Evolutionary conservation across 2,888 invertebrate species (phyloP).

Genomic region (Latrodectus hesperus): DNA sequence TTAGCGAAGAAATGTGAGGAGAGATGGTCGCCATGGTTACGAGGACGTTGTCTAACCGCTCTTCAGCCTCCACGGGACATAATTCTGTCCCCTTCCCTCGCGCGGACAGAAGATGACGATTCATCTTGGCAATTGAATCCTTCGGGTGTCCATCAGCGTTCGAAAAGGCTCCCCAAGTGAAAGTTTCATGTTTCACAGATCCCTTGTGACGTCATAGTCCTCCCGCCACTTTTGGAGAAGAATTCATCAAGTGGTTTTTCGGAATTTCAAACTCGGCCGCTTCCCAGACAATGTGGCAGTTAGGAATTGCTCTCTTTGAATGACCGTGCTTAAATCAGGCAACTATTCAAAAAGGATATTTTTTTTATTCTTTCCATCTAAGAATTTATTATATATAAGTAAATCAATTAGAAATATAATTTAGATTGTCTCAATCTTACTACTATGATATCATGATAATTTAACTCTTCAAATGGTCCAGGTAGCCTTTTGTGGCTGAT

Average conservation of each 20-base stretch:
- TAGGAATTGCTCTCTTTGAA: no score
- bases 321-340: no score
- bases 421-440: no score
- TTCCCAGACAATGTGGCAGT: no score
- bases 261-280: no score
- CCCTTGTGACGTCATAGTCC: not conserved
- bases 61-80: constrained; percentile 18
- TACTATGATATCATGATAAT: no score
- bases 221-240: not conserved
- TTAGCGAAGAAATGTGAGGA: constrained; percentile 19
- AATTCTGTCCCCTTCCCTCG: not conserved
- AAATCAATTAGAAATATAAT: no score
- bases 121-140: constrained; percentile 3
- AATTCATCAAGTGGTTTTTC: not conserved
- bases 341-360: no score
- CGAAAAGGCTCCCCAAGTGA: not conserved
- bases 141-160: not conserved
- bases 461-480: no score
- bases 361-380: no score
- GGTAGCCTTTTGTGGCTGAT: no score
- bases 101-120: constrained; percentile 4
- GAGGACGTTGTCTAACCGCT: constrained; percentile 28
- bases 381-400: no score
- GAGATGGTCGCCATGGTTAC: constrained; percentile 48
- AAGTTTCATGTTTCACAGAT: not conserved